phyloP scores from a whole-genome alignment of 1,140 invertebrate species.

The Sinonovacula constricta region DNA sequence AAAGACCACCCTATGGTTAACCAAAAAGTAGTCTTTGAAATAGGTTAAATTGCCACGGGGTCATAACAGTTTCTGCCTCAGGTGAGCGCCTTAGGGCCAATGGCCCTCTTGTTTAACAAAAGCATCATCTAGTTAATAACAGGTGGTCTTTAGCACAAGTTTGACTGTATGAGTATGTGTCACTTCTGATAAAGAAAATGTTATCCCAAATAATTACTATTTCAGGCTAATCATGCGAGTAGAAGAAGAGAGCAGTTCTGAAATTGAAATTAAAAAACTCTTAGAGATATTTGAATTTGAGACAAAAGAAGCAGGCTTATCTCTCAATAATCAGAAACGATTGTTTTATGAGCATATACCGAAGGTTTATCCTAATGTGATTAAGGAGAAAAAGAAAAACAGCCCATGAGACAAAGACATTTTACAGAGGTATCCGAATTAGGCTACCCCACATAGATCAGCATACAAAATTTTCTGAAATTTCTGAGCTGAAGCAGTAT shows the following conservation, averaged over 20 bases:
- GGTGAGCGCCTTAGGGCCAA: too few relatives aligned
- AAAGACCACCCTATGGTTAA: too few relatives aligned
- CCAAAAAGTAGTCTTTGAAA: too few relatives aligned
- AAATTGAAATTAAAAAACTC: not conserved
- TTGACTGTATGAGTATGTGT: too few relatives aligned
- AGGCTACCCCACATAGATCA: not conserved
- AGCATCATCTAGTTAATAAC: too few relatives aligned
- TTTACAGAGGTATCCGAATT: not conserved
- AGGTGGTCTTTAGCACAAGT: too few relatives aligned
- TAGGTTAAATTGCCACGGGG: too few relatives aligned
- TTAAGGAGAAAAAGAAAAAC: not conserved
- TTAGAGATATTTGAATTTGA: conserved; percentile 4
- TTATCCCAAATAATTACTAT: too few relatives aligned
- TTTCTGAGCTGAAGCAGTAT: not conserved
- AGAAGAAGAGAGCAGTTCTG: not conserved
- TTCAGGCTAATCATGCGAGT: not conserved
- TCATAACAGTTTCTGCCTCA: too few relatives aligned
- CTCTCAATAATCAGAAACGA: not conserved
- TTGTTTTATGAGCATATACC: not conserved
- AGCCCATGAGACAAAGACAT: not conserved
- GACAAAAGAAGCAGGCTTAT: not conserved
- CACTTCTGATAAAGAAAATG: too few relatives aligned
- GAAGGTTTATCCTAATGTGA: not conserved
- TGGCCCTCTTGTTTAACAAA: too few relatives aligned
- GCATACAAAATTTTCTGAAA: not conserved